Evolutionary conservation across 2,113 vertebrate species (phyloP).

Genomic region (Polyodon spathula): DNA sequence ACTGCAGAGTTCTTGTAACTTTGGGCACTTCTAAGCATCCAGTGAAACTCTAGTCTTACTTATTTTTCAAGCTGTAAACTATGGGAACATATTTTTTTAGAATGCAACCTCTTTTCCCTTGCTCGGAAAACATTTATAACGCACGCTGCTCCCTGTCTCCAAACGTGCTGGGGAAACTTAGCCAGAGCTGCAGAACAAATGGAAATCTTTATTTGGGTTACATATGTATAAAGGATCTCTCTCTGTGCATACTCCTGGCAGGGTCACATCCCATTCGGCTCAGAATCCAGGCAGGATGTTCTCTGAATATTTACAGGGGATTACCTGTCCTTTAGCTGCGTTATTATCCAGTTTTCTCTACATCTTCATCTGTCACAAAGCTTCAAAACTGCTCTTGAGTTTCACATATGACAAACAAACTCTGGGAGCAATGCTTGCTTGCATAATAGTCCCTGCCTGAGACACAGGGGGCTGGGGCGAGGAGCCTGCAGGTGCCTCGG

Average conservation of each 20-base stretch:
- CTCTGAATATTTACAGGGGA: constrained; percentile 19
- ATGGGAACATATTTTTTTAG: neutral
- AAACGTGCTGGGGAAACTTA: constrained; percentile 28
- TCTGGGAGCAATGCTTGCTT: constrained; percentile 27
- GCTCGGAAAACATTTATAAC: neutral
- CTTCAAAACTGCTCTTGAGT: constrained; percentile 4
- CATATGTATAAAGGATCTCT: constrained; percentile 48
- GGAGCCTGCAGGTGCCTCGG: too few relatives aligned
- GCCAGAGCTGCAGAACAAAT: constrained; percentile 40
- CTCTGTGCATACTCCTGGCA: constrained; percentile 28
- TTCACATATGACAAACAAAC: constrained; percentile 13
- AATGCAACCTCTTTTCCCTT: neutral
- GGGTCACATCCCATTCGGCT: constrained; percentile 34
- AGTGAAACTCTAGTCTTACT: too few relatives aligned
- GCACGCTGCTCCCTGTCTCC: constrained; percentile 23
- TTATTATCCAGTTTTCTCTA: constrained; percentile 7
- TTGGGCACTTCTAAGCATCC: too few relatives aligned
- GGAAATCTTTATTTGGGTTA: constrained; percentile 53
- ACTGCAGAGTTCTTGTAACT: too few relatives aligned
- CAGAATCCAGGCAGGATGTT: constrained; percentile 12
- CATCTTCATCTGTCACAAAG: constrained; percentile 18
- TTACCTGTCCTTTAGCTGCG: constrained; percentile 16
- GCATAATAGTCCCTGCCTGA: too few relatives aligned
- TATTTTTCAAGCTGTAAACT: constrained; percentile 2
- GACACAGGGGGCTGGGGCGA: too few relatives aligned